Evolutionary conservation across 2,113 vertebrate species (phyloP).

Genomic region (Phalacrocorax carbo): DNA sequence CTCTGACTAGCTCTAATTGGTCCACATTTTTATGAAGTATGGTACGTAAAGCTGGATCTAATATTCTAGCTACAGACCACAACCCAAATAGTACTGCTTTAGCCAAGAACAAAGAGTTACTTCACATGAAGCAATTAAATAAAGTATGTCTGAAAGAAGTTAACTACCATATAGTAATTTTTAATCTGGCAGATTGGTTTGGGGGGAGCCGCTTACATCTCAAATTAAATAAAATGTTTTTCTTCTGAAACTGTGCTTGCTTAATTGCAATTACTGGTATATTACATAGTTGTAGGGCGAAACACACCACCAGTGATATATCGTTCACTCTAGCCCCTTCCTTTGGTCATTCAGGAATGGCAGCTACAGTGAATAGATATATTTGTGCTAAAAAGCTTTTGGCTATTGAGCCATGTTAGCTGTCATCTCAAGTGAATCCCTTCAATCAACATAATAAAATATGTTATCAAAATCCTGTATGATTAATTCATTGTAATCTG

Average conservation of each 20-base stretch:
- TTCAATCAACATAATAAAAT: conserved; percentile 57
- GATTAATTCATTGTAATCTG: conserved; percentile 59
- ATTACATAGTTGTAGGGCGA: neutral
- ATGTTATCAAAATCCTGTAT: conserved; percentile 34
- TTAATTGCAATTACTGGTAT: neutral
- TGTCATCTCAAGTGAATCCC: conserved; percentile 47
- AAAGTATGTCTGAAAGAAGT: neutral
- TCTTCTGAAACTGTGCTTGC: neutral
- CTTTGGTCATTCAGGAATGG: conserved; percentile 28
- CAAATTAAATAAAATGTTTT: conserved; percentile 8
- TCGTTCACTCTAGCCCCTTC: neutral
- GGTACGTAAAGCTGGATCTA: neutral
- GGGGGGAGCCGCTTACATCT: neutral
- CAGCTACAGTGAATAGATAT: neutral
- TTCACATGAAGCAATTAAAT: neutral
- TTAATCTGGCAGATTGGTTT: neutral
- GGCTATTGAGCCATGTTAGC: conserved; percentile 33
- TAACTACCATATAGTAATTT: neutral
- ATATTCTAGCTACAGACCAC: neutral
- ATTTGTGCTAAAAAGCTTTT: conserved; percentile 37
- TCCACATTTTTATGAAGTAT: neutral
- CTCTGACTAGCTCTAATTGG: conserved; percentile 7
- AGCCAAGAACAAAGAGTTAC: neutral
- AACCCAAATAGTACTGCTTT: neutral
- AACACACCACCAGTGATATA: neutral